Conservation (phyloP, 2,113 vertebrate genomes). For the Loxodonta africana region DNA sequence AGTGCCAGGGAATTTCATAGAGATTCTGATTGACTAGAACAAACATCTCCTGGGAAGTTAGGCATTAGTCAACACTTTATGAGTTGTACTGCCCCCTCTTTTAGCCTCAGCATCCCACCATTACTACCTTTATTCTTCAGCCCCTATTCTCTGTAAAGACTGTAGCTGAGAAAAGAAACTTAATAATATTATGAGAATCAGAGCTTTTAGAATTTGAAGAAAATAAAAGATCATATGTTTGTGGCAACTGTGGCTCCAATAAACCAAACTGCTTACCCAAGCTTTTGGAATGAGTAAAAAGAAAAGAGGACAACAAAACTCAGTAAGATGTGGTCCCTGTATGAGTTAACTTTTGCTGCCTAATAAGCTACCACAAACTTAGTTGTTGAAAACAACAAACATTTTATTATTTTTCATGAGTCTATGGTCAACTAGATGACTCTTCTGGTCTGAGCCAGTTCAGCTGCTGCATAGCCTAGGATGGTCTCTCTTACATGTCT, state of each 20-base stretch:
- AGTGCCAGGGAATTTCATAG: slow-evolving; percentile 56
- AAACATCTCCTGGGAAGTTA: slow-evolving; percentile 17
- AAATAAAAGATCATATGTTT: slow-evolving; percentile 14
- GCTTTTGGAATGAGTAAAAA: not conserved
- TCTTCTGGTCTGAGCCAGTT: not conserved
- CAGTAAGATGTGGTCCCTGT: not conserved
- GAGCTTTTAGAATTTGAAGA: slow-evolving; percentile 44
- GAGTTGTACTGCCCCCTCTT: not conserved
- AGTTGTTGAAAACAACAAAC: not conserved
- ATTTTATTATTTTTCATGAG: slow-evolving; percentile 2
- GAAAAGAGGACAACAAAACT: slow-evolving; percentile 46
- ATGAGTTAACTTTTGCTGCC: not conserved
- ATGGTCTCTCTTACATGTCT: not conserved
- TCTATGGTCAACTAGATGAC: not conserved
- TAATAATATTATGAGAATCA: not conserved
- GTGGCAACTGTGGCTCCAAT: not conserved
- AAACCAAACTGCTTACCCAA: not conserved
- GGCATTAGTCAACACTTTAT: slow-evolving; percentile 9
- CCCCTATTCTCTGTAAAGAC: slow-evolving; percentile 22
- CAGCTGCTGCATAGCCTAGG: not conserved
- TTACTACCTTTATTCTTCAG: slow-evolving; percentile 20
- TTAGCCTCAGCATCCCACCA: not conserved
- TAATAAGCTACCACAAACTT: not conserved
- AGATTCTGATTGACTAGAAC: slow-evolving; percentile 36
- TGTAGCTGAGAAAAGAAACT: slow-evolving; percentile 7